Base-by-base conservation (phyloP, 2,888 invertebrate genomes). In the Aproaerema taeniolella region DNA sequence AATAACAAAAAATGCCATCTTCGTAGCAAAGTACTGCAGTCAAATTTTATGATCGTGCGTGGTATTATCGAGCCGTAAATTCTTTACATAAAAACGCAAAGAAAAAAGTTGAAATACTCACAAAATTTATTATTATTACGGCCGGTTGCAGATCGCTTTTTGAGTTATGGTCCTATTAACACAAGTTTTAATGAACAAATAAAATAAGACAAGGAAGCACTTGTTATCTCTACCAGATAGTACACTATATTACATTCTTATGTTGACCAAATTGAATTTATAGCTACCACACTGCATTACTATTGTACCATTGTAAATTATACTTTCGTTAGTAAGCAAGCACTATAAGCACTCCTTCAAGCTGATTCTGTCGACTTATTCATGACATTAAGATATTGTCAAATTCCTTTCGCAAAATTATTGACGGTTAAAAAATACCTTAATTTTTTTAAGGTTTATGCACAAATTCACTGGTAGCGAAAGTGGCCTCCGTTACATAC, bases 401-500 rank as follows among this genome's bases (percentile, higher is more conserved):
- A n/a, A n/a, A n/a, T n/a, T n/a, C n/a, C n/a, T n/a, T n/a, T n/a
- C n/a, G n/a, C n/a, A 20, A 20, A 20, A 20, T 6, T 20, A 20
- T 26, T n/a, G n/a, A n/a, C n/a, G n/a, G n/a, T n/a, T n/a, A n/a
- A n/a, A n/a, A n/a, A n/a, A n/a, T n/a, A n/a, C n/a, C n/a, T n/a
- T n/a, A n/a, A n/a, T n/a, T n/a, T n/a, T n/a, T n/a, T n/a, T n/a
- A n/a, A n/a, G n/a, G n/a, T n/a, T n/a, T n/a, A n/a, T n/a, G n/a
- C n/a, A n/a, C n/a, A n/a, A n/a, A n/a, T n/a, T n/a, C n/a, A n/a
- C n/a, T n/a, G 54, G 53, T 54, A 77, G 75, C 71, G 79, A 83
- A 81, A 82, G 81, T 81, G 74, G 71, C 61, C 67, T 62, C 62
- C 60, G 64, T 58, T 53, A 57, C 64, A 58, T 59, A 55, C 81